Percentiles rank a stretch among this genome's conserved stretches.
Evolutionary conservation across 2,113 vertebrate species (phyloP).

Genomic region (Oceanites oceanicus): DNA sequence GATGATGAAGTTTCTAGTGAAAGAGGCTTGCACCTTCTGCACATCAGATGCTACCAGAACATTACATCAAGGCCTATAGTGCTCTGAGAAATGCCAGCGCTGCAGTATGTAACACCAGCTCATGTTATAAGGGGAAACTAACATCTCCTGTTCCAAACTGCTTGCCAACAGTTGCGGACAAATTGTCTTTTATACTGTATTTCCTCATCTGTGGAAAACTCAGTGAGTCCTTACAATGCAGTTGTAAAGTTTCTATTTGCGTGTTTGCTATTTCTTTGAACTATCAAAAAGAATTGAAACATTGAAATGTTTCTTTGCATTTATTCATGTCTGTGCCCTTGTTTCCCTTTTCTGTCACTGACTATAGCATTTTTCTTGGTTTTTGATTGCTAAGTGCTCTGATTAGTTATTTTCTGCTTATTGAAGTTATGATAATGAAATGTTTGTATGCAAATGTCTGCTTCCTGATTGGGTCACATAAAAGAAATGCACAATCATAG

Average conservation of each 20-base stretch:
- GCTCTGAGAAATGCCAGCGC: background rate
- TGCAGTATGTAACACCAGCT: background rate
- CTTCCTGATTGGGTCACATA: background rate
- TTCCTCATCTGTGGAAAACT: background rate
- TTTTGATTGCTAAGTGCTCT: background rate
- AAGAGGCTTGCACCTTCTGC: background rate
- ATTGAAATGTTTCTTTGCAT: background rate
- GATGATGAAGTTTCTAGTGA: background rate
- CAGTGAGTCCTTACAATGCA: background rate
- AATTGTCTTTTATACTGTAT: background rate
- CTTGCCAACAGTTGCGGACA: background rate
- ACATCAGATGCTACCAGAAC: background rate
- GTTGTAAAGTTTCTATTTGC: background rate
- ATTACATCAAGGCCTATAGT: rapidly evolving
- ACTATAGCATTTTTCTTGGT: background rate
- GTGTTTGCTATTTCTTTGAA: background rate
- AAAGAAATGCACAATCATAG: background rate
- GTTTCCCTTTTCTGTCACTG: background rate
- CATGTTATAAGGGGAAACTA: background rate
- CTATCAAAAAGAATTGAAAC: background rate
- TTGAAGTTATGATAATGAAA: background rate
- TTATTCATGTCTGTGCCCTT: background rate
- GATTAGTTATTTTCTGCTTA: background rate
- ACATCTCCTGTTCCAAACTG: background rate
- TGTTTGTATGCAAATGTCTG: background rate